Evolutionary conservation across 2,888 invertebrate species (phyloP), one percentile per base, ranked within the genome.

Genomic region (Drosophila fungiperda): DNA sequence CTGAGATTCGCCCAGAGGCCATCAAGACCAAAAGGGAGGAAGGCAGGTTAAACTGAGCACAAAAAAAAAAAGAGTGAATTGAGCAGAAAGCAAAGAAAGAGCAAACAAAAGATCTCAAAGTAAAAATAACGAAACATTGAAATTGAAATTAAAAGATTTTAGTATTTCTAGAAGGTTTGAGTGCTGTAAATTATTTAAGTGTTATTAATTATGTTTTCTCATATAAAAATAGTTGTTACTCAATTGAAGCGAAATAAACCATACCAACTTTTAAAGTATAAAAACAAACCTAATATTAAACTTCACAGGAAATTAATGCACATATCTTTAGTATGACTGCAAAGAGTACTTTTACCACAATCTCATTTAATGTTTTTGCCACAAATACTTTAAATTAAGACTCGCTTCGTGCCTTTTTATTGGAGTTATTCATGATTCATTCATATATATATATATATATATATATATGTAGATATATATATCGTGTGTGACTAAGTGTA

Each of bases 61-160:
- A 45, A 45, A 15, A 35, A 50, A 35, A 50, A 55, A 54, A 57
- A 48, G 42, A 58, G 50, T 17, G 57, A 11, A 57, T 45, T 40
- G 45, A 50, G 59, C 64, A 38, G 50, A 36, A 60, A 23, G 35
- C 29, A 76, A 60, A 32, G 35, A 63, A 64, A 20, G 17, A 26
- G 52, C 17, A 38, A 26, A 23, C 40, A 32, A 60, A 52, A 15
- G 20, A 45, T 7, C 20, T 45, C 45, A 15, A 23, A 45, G 15
- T 45, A 20, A 36, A 45, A 35, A n/a, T 36, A 45, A 60, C 50
- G 49, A 45, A 53, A 54, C 36, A 38, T 52, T 23, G 12, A 57
- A 57, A 42, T 55, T 33, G 23, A 23, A 58, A 48, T 60, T 60
- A 52, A 29, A 15, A 50, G 33, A 60, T 61, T 61, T 54, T 6